A percentile compares a stretch with the other conserved stretches of the same genome.
phyloP scores from a whole-genome alignment of 2,888 invertebrate genomes.

The Pemphredon lugubris region DNA sequence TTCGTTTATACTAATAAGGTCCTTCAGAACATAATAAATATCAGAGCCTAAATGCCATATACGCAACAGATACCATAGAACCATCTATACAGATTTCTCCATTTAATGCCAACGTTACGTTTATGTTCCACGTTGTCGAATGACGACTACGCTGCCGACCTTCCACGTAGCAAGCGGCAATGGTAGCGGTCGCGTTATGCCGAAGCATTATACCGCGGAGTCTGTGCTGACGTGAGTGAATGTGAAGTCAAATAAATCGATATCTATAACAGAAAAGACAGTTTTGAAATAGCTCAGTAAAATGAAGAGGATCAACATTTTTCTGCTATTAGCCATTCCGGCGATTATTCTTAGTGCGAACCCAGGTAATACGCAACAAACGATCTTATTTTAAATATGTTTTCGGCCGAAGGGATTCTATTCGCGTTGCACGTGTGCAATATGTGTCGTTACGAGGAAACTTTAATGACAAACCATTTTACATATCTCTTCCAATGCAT shows the following conservation, averaged over 20 bases:
- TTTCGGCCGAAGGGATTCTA: neutral
- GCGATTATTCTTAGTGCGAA: slow-evolving; percentile 87
- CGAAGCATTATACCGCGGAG: slow-evolving; percentile 32
- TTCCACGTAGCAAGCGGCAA: slow-evolving; percentile 75
- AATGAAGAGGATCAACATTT: slow-evolving; percentile 88
- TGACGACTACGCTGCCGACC: slow-evolving; percentile 68
- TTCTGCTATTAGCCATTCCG: slow-evolving; percentile 86
- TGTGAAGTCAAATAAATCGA: slow-evolving; percentile 34
- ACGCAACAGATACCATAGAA: no score
- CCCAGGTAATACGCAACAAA: slow-evolving; percentile 83
- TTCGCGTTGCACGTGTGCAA: slow-evolving; percentile 6
- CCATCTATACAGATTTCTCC: neutral
- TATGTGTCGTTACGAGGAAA: neutral
- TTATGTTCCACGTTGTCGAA: slow-evolving; percentile 75
- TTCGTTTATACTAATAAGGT: no score
- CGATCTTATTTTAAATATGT: slow-evolving; percentile 8
- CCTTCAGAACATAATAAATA: no score
- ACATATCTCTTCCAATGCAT: neutral
- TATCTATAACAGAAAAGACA: slow-evolving; percentile 54
- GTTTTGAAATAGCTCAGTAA: slow-evolving; percentile 63
- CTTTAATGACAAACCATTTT: neutral
- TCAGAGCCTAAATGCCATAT: no score
- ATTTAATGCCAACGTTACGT: slow-evolving; percentile 40
- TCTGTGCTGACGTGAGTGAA: slow-evolving; percentile 42
- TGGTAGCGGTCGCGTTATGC: slow-evolving; percentile 58